These are phyloP conservation scores for Apamea anceps DNA, from an alignment of 2,888 invertebrate genomes.

Conservation along the genomic window DNA sequence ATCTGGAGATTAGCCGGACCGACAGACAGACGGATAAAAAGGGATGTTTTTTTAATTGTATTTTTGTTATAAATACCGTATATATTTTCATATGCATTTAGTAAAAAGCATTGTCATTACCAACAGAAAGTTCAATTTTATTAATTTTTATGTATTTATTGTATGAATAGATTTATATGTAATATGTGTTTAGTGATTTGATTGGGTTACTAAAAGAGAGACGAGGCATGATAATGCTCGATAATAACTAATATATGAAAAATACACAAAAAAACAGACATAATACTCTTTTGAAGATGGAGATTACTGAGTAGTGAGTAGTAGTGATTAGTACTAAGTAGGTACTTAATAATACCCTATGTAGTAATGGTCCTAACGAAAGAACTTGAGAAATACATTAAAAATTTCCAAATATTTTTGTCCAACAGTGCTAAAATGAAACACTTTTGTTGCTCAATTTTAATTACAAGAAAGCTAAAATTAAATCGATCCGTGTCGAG, in stretches of 20 bases:
- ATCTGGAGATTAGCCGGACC: too few species aligned
- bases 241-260: not conserved
- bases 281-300: too few species aligned
- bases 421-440: slow-evolving; percentile 67
- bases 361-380: not conserved
- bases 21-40: too few species aligned
- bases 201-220: not conserved
- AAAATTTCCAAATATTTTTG: slow-evolving; percentile 45
- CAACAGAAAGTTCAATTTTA: too few species aligned
- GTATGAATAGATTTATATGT: too few species aligned
- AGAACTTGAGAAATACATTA: not conserved
- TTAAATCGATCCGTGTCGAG: slow-evolving; percentile 79
- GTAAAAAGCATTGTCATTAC: too few species aligned
- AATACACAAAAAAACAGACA: not conserved
- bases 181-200: not conserved
- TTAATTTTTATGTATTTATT: too few species aligned
- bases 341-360: not conserved
- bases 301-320: too few species aligned
- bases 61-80: too few species aligned
- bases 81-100: too few species aligned
- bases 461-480: slow-evolving; percentile 82
- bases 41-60: too few species aligned
- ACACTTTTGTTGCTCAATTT: slow-evolving; percentile 76
- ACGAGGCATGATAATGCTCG: not conserved
- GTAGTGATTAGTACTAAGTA: too few species aligned